Evolutionary conservation across 1,140 invertebrate genomes (phyloP).

Genomic region (Chrysopa pallens): DNA sequence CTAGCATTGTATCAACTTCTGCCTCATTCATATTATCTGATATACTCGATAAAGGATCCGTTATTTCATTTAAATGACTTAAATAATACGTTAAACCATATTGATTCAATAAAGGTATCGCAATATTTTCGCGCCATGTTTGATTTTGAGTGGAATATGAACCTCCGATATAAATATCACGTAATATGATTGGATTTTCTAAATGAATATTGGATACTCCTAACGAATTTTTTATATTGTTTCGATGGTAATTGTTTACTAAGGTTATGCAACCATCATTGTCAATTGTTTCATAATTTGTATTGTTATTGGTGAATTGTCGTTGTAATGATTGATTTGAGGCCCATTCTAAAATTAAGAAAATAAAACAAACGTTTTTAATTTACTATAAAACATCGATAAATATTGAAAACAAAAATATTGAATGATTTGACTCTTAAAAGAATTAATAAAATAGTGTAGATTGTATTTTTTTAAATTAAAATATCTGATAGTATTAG

Average conservation of each 20-base stretch:
- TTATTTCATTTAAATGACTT: conserved; percentile 22
- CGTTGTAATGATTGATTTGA: conserved; percentile 13
- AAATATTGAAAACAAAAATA: no score
- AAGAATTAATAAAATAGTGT: no score
- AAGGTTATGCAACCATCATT: conserved; percentile 2
- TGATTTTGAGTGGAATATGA: conserved; percentile 22
- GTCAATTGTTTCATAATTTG: conserved; percentile 2
- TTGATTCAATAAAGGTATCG: conserved; percentile 20
- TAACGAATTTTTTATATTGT: not conserved
- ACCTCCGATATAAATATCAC: conserved; percentile 33
- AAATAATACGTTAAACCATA: conserved; percentile 30
- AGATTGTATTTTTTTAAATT: no score
- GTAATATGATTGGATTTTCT: not conserved
- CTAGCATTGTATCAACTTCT: conserved; percentile 11
- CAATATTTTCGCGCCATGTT: conserved; percentile 18
- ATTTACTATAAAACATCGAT: no score
- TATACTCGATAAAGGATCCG: not conserved
- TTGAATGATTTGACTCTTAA: no score
- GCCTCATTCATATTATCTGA: conserved; percentile 15
- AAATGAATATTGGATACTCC: not conserved
- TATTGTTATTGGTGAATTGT: conserved; percentile 12
- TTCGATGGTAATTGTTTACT: not conserved
- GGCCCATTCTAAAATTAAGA: conserved; percentile 15
- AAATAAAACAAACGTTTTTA: not conserved
- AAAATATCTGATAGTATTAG: no score